A percentile compares a stretch with the other conserved stretches of the same genome.
Conservation (phyloP, 1,140 invertebrate species). For the Cephus cinctus region DNA sequence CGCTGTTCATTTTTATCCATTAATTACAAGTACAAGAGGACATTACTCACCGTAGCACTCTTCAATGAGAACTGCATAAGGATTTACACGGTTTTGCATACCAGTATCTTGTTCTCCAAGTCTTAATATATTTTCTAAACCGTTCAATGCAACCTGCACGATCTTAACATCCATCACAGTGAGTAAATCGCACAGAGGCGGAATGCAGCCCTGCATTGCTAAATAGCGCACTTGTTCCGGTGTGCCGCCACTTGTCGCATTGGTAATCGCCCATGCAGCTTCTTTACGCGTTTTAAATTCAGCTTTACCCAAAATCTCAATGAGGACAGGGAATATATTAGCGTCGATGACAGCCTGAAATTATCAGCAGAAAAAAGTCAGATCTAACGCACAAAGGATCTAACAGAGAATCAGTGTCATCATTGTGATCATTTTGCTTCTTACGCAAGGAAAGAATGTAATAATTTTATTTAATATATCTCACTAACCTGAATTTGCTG, state of each 20-base stretch:
- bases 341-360: slow-evolving; percentile 91
- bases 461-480: too few relatives aligned
- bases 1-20: background rate
- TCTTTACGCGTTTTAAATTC: slow-evolving; percentile 98
- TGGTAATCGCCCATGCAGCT: slow-evolving; percentile 95
- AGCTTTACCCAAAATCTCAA: slow-evolving; percentile 86
- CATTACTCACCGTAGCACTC: slow-evolving; percentile 89
- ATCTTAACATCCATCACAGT: slow-evolving; percentile 94
- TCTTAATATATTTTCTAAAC: slow-evolving; percentile 93
- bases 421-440: background rate
- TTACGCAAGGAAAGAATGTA: background rate
- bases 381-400: slow-evolving; percentile 5
- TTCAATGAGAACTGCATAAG: slow-evolving; percentile 89
- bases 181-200: slow-evolving; percentile 91
- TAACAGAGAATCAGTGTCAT: background rate
- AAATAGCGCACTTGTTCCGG: slow-evolving; percentile 85
- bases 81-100: slow-evolving; percentile 74
- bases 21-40: background rate
- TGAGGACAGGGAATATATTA: slow-evolving; percentile 90
- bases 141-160: slow-evolving; percentile 96
- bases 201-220: slow-evolving; percentile 77
- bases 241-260: slow-evolving; percentile 93
- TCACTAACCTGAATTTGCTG: slow-evolving; percentile 80
- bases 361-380: slow-evolving; percentile 28
- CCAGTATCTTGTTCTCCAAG: slow-evolving; percentile 81